Evolutionary conservation across 2,888 invertebrate genomes (phyloP).

Genomic region (Euplexia lucipara): DNA sequence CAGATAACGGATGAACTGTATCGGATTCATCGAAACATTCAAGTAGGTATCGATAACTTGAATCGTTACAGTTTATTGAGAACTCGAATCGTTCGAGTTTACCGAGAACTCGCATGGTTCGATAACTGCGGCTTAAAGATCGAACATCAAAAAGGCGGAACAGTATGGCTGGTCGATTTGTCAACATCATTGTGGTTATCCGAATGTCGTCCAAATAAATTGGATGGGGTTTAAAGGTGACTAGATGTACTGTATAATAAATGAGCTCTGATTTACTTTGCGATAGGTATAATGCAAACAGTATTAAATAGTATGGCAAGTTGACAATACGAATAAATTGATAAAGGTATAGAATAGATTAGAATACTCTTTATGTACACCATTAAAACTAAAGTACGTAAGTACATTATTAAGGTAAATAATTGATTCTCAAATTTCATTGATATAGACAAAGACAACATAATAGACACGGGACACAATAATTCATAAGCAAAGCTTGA

Average conservation of each 20-base stretch:
- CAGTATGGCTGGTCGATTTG: slow-evolving; percentile 82
- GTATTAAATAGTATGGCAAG: no score
- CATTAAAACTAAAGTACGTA: no score
- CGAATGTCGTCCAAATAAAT: slow-evolving; percentile 82
- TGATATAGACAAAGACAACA: no score
- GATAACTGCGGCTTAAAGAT: slow-evolving; percentile 81
- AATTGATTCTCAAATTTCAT: no score
- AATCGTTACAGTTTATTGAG: slow-evolving; percentile 56
- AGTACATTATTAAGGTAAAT: no score
- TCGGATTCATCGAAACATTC: slow-evolving; percentile 31
- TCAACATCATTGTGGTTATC: slow-evolving; percentile 87
- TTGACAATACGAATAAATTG: no score
- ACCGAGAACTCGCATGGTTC: slow-evolving; percentile 54
- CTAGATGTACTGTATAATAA: slow-evolving; percentile 66
- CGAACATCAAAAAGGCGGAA: slow-evolving; percentile 87
- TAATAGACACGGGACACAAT: no score
- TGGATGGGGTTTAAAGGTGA: slow-evolving; percentile 81
- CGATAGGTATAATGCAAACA: no score
- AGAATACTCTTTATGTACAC: no score
- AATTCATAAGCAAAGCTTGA: no score
- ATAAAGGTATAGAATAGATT: no score
- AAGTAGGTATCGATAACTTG: slow-evolving; percentile 36
- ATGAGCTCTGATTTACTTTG: slow-evolving; percentile 59
- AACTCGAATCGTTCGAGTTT: slow-evolving; percentile 41
- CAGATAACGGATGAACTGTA: slow-evolving; percentile 9